These are phyloP conservation scores for Netelia virgata DNA, from an alignment of 2,888 invertebrate genomes.

Conservation along the genomic window DNA sequence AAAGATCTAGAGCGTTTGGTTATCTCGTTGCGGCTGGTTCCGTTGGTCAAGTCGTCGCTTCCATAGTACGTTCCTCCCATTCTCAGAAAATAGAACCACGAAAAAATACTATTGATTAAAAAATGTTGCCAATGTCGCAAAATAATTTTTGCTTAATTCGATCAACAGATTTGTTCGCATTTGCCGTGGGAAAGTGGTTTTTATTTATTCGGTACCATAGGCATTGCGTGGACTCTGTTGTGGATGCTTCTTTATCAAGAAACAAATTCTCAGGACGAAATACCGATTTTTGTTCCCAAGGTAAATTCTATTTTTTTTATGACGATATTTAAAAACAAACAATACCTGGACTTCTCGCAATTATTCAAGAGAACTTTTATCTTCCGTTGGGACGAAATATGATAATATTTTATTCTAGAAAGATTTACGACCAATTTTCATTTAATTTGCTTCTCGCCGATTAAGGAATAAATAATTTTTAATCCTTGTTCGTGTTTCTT, in stretches of 20 bases:
- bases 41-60: slow-evolving; percentile 91
- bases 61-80: slow-evolving; percentile 86
- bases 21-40: slow-evolving; percentile 91
- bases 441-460: not conserved
- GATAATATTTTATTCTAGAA: not conserved
- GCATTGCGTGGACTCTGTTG: slow-evolving; percentile 89
- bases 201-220: slow-evolving; percentile 89
- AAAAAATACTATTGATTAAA: not conserved
- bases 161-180: slow-evolving; percentile 88
- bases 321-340: no score
- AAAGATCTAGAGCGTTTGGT: slow-evolving; percentile 90
- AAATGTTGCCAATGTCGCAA: not conserved
- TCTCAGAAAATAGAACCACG: not conserved
- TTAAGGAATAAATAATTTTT: not conserved
- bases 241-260: slow-evolving; percentile 89
- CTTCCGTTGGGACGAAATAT: not conserved
- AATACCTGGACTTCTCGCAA: no score
- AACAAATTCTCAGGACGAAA: slow-evolving; percentile 86
- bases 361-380: no score
- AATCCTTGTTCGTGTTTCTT: not conserved
- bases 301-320: slow-evolving; percentile 77
- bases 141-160: slow-evolving; percentile 41
- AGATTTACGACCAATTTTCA: not conserved
- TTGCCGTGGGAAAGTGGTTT: slow-evolving; percentile 89
- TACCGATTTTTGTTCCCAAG: slow-evolving; percentile 87